Conservation (phyloP, 2,888 invertebrate genomes). For the Frankliniella intonsa region DNA sequence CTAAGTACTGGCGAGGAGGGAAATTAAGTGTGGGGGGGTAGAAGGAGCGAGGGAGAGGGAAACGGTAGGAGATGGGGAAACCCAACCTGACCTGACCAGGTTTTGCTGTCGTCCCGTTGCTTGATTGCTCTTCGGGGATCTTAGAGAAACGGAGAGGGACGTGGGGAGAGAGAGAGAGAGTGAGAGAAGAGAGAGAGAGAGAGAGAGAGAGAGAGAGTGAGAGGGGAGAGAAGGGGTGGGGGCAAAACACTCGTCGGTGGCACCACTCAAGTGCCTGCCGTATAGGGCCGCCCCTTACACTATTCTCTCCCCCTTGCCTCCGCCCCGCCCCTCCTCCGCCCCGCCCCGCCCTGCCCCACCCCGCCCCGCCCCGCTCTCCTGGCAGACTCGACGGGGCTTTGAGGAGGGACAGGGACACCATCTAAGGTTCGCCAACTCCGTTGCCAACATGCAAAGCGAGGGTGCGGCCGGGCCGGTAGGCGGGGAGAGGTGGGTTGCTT, state of each 20-base stretch:
- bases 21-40: too few relatives aligned
- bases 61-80: background rate
- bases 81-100: background rate
- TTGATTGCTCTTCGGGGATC: conserved; percentile 22
- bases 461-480: background rate
- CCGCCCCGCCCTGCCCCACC: background rate
- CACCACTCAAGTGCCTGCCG: conserved; percentile 18
- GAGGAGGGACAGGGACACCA: conserved; percentile 9
- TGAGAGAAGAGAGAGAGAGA: background rate
- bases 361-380: background rate
- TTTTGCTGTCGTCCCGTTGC: conserved; percentile 15
- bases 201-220: background rate
- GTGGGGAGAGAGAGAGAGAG: background rate
- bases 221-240: background rate
- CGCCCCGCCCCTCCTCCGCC: background rate
- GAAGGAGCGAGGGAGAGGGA: too few relatives aligned
- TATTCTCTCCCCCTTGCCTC: background rate
- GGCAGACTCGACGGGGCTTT: background rate
- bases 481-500: background rate
- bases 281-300: conserved; percentile 16
- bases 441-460: conserved; percentile 24
- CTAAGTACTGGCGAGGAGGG: too few relatives aligned
- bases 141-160: background rate
- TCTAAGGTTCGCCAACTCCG: conserved; percentile 24
- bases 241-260: conserved; percentile 14